These are phyloP conservation scores for Apostichopus parvimensis DNA, from an alignment of 35 echinoderm and acorn worm species.

Conservation along the genomic window DNA sequence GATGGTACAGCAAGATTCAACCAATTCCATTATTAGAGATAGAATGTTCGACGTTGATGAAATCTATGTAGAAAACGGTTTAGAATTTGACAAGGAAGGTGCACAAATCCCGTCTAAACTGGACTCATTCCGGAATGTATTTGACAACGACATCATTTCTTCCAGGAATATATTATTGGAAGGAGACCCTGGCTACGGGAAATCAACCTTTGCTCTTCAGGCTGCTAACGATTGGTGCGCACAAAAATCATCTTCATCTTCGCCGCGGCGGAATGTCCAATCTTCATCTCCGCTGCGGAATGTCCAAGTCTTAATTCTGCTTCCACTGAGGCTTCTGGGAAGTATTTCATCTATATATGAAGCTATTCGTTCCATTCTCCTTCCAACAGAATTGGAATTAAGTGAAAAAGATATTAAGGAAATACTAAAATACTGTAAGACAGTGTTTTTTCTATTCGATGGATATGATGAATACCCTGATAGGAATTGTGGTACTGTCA, in stretches of 20 bases:
- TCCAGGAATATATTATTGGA: background rate
- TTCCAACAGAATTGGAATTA: background rate
- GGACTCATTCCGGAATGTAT: background rate
- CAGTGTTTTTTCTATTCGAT: background rate
- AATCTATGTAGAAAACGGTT: background rate
- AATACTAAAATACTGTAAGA: background rate
- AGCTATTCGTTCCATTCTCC: background rate
- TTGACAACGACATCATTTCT: background rate
- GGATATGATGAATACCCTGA: constrained; percentile 19
- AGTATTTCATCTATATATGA: background rate
- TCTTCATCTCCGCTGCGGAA: background rate
- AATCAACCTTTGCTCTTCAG: background rate
- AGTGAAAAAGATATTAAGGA: background rate
- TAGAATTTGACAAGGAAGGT: background rate
- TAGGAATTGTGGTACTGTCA: background rate
- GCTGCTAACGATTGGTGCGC: background rate
- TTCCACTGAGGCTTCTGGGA: background rate
- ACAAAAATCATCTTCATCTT: background rate
- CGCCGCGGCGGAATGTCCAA: background rate
- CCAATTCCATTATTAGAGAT: constrained; percentile 25
- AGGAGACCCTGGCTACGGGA: background rate
- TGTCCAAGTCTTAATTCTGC: background rate
- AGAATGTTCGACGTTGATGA: constrained; percentile 2
- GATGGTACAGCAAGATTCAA: constrained; percentile 12
- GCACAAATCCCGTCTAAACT: too few species aligned